Evolutionary conservation across 1,140 invertebrate genomes (phyloP).

Genomic region (Coelopa frigida): DNA sequence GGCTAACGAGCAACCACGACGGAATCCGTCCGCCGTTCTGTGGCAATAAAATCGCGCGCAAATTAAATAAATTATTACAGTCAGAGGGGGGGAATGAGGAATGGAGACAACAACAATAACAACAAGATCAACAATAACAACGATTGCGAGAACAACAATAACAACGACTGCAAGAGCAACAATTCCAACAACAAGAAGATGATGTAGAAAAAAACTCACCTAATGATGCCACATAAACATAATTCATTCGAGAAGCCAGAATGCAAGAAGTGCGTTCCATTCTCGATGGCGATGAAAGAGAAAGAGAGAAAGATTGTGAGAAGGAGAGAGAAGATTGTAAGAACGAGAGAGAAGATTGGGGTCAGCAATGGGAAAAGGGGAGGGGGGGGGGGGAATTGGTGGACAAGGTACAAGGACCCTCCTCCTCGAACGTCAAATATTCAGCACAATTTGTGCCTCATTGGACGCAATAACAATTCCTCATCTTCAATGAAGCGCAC

Average conservation of each 20-base stretch:
- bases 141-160: not conserved
- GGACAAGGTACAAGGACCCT: not conserved
- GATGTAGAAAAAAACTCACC: no score
- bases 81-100: constrained; percentile 5
- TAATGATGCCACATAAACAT: constrained; percentile 30
- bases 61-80: constrained; percentile 24
- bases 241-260: constrained; percentile 34
- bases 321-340: no score
- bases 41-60: no score
- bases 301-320: constrained; percentile 1
- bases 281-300: not conserved
- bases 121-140: no score
- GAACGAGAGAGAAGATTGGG: not conserved
- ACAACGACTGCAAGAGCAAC: constrained; percentile 12
- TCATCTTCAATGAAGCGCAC: constrained; percentile 27
- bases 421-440: constrained; percentile 23
- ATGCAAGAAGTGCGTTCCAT: constrained; percentile 3
- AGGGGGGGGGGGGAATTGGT: not conserved
- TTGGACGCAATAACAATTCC: constrained; percentile 41
- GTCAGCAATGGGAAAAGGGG: not conserved
- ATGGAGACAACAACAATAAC: not conserved
- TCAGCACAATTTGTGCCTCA: constrained; percentile 44
- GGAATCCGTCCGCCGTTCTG: no score
- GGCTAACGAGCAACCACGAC: no score
- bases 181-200: no score